Base-by-base conservation (phyloP, 37 sponge, comb jelly and placozoan species). In the Halisarca cf. caerulea region DNA sequence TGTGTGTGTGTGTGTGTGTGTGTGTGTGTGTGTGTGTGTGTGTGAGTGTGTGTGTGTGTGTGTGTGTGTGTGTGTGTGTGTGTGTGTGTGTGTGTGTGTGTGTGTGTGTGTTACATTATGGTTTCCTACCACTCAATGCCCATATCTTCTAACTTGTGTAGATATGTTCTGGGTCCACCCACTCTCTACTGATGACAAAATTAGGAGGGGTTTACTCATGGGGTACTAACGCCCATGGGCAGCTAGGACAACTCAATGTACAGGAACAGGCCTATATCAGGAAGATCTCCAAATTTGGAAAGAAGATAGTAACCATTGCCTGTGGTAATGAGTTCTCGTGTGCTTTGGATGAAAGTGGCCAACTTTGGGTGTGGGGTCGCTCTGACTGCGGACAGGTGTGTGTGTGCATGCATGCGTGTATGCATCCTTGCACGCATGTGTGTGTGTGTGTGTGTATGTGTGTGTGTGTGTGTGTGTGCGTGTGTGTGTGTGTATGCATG, bases 291-390 rank as follows among this genome's bases (percentile, higher is more conserved):
- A 36, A 37, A 9, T 82, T 90, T 24, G 79, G 36, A 3, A 81
- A 43, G 0, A 81, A 86, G 66, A 59, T 89, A 2, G 58, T 79
- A 18, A 33, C 62, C 1, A 57, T 94, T 21, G 92, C 89, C 27
- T 55, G 84, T 79, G 95, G 95, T 11, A 89, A 94, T 74, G 92
- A 94, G 82, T 94, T 87, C 73, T 91, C 90, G 35, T 27, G 85
- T 20, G 95, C 86, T 15, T 18, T 94, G 62, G 95, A 94, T 82
- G 85, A 85, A 3, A 81, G 38, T 3, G 89, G 91, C 0, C 27
- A 41, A 8, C 64, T 85, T 0, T 94, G 95, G 95, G 86, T 69
- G 44, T 94, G 95, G 95, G 95, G 95, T 0, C 54, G 85, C 23
- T 85, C 60, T 44, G 92, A 91, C 34, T 42, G 57, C 24, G 95